These are phyloP conservation scores for Epicampocera succincta DNA, from an alignment of 2,888 invertebrate genomes.

Conservation along the genomic window DNA sequence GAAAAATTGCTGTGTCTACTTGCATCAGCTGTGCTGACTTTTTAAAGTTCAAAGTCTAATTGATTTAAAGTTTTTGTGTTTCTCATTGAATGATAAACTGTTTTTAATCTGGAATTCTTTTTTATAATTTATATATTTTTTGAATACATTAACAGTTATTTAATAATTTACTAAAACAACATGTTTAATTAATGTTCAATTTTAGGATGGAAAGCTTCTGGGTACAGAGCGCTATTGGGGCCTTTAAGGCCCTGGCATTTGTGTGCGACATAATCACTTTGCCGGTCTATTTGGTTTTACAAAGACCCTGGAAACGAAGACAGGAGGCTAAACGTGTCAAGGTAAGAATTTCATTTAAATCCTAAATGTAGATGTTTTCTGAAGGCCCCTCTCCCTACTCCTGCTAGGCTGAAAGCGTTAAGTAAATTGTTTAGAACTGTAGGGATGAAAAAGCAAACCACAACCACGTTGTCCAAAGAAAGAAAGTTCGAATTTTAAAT, in stretches of 20 bases:
- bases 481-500: no score
- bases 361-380: neutral
- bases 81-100: no score
- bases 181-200: constrained; percentile 66
- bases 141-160: no score
- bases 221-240: constrained; percentile 88
- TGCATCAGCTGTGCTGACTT: neutral
- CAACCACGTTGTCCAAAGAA: no score
- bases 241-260: constrained; percentile 90
- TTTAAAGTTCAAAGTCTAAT: constrained; percentile 13
- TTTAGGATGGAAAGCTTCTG: constrained; percentile 86
- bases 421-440: no score
- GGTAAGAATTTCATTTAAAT: constrained; percentile 82
- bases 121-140: no score
- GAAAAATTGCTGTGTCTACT: neutral
- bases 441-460: no score
- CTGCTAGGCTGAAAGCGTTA: no score
- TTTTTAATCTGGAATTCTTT: no score
- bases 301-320: constrained; percentile 93
- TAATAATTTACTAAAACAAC: neutral
- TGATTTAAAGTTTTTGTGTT: neutral
- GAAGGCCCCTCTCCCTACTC: no score
- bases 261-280: constrained; percentile 95
- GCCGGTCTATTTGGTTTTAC: constrained; percentile 93
- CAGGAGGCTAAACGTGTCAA: constrained; percentile 89